Base-by-base conservation (phyloP, 2,888 invertebrate genomes). In the Crematogaster levior region DNA sequence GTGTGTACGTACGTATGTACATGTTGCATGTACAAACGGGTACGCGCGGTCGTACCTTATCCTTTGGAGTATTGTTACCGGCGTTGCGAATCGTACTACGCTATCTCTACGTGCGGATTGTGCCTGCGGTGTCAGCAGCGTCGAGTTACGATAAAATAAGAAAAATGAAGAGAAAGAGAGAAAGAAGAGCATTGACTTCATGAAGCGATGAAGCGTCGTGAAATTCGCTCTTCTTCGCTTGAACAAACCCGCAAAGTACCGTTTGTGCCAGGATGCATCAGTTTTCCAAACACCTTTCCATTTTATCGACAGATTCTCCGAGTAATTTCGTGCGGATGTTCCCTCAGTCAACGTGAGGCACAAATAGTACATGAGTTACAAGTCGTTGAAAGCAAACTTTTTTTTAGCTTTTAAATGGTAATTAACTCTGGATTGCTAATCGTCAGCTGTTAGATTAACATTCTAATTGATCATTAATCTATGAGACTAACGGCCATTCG, bases 81-180 rank as follows among this genome's bases (percentile, higher is more conserved):
- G 77, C 89, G 84, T 90, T 81, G 88, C 90, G 85, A 87, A 90
- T 88, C 85, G 87, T 88, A 89, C 89, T 89, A 85, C 87, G 85
- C 84, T 85, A 87, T 89, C 88, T 82, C 90, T 89, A 88, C 90
- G 91, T 90, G 88, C 84, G 82, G 63, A 68, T 85, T 81, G 83
- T 83, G 86, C 63, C 74, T 77, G 83, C 82, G 72, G 58, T 82
- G 89, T 88, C 88, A 88, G 88, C 89, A 83, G 46, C 83, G 83
- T 65, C 80, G 77, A 68, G 53, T 48, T 37, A 68, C 60, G 79
- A 82, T 82, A 51, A 65, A 48, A 46, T 43, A 53, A 43, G 53
- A 66, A 30, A 30, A 30, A 51, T 10, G 30, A 40, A 27, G 21
- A 43, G 43, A 56, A 40, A n/a, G 7, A 5, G 37, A 68, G 21